Conservation (phyloP, 2,797 vertebrate species). For the Harpagifer antarcticus region DNA sequence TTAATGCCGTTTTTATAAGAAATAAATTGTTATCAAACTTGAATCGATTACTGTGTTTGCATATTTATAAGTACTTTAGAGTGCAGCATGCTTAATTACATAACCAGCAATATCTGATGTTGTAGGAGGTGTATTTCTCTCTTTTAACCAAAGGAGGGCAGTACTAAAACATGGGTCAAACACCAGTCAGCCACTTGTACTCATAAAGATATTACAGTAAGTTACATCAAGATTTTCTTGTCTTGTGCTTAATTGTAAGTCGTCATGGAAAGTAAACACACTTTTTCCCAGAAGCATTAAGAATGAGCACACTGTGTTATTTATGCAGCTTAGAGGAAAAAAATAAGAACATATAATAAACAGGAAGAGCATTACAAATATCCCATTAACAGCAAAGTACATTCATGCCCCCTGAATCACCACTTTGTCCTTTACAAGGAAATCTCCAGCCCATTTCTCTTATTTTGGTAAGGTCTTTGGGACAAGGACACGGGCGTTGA, state of each 20-base stretch:
- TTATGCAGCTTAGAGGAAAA: slow-evolving; percentile 41
- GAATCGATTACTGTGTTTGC: slow-evolving; percentile 30
- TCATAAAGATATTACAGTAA: slow-evolving; percentile 19
- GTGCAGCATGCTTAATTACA: not conserved
- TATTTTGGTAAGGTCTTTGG: slow-evolving; percentile 64
- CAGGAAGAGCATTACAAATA: slow-evolving; percentile 46
- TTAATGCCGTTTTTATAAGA: slow-evolving; percentile 76
- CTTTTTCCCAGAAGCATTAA: slow-evolving; percentile 47
- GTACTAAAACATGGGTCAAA: slow-evolving; percentile 47
- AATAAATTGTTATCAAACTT: slow-evolving; percentile 78
- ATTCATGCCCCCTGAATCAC: slow-evolving; percentile 31
- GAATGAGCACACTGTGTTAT: slow-evolving; percentile 40
- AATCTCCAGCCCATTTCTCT: slow-evolving; percentile 49
- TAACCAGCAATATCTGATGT: not conserved
- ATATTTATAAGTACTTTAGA: slow-evolving; percentile 2
- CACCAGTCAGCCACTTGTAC: slow-evolving; percentile 15
- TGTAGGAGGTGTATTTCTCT: slow-evolving; percentile 47
- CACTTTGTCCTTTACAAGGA: slow-evolving; percentile 47
- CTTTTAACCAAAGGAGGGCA: slow-evolving; percentile 65
- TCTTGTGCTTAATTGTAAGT: slow-evolving; percentile 7
- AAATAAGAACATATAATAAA: slow-evolving; percentile 24
- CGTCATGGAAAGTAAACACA: slow-evolving; percentile 36
- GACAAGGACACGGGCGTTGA: slow-evolving; percentile 66
- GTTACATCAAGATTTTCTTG: slow-evolving; percentile 33
- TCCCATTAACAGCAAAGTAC: slow-evolving; percentile 27